These are phyloP conservation scores for Cisticola juncidis DNA, from an alignment of 2,113 vertebrate genomes.

Conservation along the genomic window DNA sequence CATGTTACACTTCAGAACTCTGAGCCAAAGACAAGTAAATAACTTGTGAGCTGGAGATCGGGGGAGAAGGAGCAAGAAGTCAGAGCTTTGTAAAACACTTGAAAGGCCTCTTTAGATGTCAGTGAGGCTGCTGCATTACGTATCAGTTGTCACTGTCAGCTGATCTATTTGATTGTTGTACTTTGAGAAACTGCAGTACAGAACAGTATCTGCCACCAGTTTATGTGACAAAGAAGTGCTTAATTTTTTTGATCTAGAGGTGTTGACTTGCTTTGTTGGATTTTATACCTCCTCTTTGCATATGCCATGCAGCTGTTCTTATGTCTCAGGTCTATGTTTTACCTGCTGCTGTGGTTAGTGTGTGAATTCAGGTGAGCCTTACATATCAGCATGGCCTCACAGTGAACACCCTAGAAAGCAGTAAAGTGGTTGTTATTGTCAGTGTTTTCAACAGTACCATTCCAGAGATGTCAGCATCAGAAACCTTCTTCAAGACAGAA, in stretches of 20 bases:
- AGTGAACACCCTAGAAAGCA: neutral
- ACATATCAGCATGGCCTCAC: neutral
- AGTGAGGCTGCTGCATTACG: neutral
- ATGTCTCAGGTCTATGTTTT: neutral
- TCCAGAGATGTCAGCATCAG: neutral
- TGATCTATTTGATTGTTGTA: neutral
- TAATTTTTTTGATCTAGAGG: neutral
- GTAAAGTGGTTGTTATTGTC: neutral
- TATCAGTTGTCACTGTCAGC: neutral
- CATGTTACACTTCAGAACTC: constrained; percentile 15
- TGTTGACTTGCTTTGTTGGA: constrained; percentile 6
- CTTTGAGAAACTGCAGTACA: neutral
- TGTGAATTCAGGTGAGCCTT: neutral
- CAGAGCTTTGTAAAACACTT: neutral
- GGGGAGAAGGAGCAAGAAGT: neutral
- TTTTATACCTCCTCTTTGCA: neutral
- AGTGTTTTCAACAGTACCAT: neutral
- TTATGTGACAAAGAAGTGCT: neutral
- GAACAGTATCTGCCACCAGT: neutral
- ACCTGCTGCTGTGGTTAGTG: neutral
- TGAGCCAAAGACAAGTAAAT: constrained; percentile 6
- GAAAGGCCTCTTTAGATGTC: neutral
- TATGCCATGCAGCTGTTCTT: neutral
- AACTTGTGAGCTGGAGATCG: neutral
- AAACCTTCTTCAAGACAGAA: neutral